Percentiles rank a stretch among this genome's conserved stretches.
Conservation (phyloP, 1,140 invertebrate genomes). For the Protaetia brevitarsis region DNA sequence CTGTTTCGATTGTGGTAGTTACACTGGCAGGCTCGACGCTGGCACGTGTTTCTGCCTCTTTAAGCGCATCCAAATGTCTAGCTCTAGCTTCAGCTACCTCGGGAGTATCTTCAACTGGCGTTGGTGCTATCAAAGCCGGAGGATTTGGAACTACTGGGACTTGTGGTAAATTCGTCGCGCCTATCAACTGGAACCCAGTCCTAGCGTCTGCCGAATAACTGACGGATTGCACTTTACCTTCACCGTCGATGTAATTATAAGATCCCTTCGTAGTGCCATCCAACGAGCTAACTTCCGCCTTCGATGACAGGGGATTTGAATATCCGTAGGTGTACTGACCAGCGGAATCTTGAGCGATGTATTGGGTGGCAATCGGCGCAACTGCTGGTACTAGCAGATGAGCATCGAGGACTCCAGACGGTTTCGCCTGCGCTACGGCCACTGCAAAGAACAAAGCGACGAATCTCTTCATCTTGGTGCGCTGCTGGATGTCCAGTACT, state of each 20-base stretch:
- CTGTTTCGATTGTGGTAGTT: slow-evolving; percentile 5
- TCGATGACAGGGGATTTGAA: slow-evolving; percentile 59
- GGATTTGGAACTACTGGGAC: slow-evolving; percentile 37
- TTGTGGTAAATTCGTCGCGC: slow-evolving; percentile 61
- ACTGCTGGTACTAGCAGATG: slow-evolving; percentile 39
- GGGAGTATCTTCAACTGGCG: slow-evolving; percentile 46
- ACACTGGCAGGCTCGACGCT: slow-evolving; percentile 25
- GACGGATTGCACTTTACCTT: slow-evolving; percentile 61
- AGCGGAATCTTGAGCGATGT: slow-evolving; percentile 61
- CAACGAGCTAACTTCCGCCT: slow-evolving; percentile 58
- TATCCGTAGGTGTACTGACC: slow-evolving; percentile 69
- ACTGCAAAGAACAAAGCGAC: slow-evolving; percentile 26
- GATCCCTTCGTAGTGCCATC: slow-evolving; percentile 65
- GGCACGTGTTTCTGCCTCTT: slow-evolving; percentile 31
- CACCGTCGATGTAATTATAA: slow-evolving; percentile 63
- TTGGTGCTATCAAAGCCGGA: slow-evolving; percentile 30
- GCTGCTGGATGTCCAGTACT: slow-evolving; percentile 42
- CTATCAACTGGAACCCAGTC: slow-evolving; percentile 59
- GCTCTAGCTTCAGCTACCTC: slow-evolving; percentile 37
- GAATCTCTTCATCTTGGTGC: slow-evolving; percentile 41
- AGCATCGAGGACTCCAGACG: slow-evolving; percentile 25
- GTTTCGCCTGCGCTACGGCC: slow-evolving; percentile 23
- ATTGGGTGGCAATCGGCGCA: slow-evolving; percentile 49
- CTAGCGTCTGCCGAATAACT: slow-evolving; percentile 60
- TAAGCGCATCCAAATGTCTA: slow-evolving; percentile 35